Base-by-base conservation (phyloP, 2,888 invertebrate species). In the Schrankia costaestrigalis region DNA sequence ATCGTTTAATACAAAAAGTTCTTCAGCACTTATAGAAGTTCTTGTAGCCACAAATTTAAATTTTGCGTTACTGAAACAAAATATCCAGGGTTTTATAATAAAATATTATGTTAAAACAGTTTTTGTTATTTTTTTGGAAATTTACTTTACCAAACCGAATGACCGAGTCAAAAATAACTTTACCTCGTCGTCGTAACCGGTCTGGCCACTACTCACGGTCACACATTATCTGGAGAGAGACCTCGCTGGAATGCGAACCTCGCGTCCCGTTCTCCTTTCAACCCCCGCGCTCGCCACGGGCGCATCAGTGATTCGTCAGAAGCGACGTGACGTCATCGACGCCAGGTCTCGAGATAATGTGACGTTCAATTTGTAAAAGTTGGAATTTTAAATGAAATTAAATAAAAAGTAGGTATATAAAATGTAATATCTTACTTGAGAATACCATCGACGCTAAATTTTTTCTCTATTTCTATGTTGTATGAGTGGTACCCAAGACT, bases 11-110 rank as follows among this genome's bases (percentile, higher is more conserved):
- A 21, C 11, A 18, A 36, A 31, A 3, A 36, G 13, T 1, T 36
- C 22, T n/a, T 31, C 31, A 2, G 26, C 31, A 23, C 30, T 26
- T 8, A 36, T 18, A 2, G 30, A 10, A 12, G 29, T 11, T 4
- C 26, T 36, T 11, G 22, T 36, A 1, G 8, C n/a, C 7, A 9
- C 2, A 1, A 26, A 1, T 17, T 23, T 30, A 3, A 32, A 33
- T 33, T 33, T 28, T 4, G 41, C 36, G n/a, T 30, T 26, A 11
- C 41, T 41, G 36, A 1, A 41, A 41, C n/a, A 6, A 23, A 14
- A 21, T 11, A 31, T 11, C 12, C 17, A 17, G 17, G 17, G 17
- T 17, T 17, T 7, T 7, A 17, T 17, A 17, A 5, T 17, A 17
- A 4, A 17, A 4, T 5, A 17, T 17, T 21, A 21, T 8, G 10